Conservation (phyloP, 2,888 invertebrate genomes). For the Copidosoma aretas region DNA sequence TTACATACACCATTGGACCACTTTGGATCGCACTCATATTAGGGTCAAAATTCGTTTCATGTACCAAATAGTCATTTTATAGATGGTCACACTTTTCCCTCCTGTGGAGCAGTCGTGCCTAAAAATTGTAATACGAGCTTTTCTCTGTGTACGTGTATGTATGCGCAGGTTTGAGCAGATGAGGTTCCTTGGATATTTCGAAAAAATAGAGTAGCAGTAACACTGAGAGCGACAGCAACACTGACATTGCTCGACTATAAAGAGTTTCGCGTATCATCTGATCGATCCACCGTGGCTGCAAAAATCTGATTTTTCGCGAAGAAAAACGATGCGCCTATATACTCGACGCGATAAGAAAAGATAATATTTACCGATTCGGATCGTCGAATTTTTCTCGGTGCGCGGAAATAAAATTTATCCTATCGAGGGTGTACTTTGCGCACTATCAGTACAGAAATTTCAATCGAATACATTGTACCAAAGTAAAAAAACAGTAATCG, state of each 20-base stretch:
- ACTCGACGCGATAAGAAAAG: slow-evolving; percentile 27
- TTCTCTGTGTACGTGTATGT: not conserved
- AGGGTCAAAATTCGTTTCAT: no score
- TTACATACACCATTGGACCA: no score
- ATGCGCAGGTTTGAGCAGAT: not conserved
- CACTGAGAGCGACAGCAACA: not conserved
- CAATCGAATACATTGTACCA: no score
- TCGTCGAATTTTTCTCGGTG: slow-evolving; percentile 2
- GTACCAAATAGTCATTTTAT: no score
- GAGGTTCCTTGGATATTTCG: no score
- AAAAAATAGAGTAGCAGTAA: no score
- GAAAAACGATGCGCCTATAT: not conserved
- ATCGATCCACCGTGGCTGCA: slow-evolving; percentile 12
- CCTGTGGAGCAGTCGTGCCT: no score
- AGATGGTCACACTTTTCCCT: no score
- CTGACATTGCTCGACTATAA: slow-evolving; percentile 14
- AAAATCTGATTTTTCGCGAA: slow-evolving; percentile 16
- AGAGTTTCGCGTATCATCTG: slow-evolving; percentile 17
- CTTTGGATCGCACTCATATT: no score
- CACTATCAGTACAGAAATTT: no score
- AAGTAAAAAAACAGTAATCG: no score
- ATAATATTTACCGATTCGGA: slow-evolving; percentile 24
- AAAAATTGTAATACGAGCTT: no score
- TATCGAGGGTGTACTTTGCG: not conserved
- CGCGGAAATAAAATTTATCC: slow-evolving; percentile 8